Conservation (phyloP, 2,113 vertebrate genomes). For the human (Homo sapiens) region GRCh38 chr2:68254001-68254500, state of each 20-base stretch:
- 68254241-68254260: neutral
- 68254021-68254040: conserved; percentile 19
- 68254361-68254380: neutral
- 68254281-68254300: conserved; percentile 12
- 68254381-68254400: neutral
- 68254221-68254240: neutral
- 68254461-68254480: neutral
- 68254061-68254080: neutral
- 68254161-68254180: neutral
- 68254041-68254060: neutral
- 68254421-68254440: conserved; percentile 24
- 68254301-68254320: neutral
- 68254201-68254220: neutral
- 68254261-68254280: neutral
- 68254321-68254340: neutral
- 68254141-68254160: neutral
- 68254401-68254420: neutral
- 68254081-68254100: neutral
- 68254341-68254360: neutral
- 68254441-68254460: neutral
- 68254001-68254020: neutral
- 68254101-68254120: neutral
- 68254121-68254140: neutral
- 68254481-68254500: neutral
- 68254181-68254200: neutral